These are phyloP conservation scores for Elysia chlorotica DNA, from an alignment of 1,140 invertebrate species.

Conservation along the genomic window DNA sequence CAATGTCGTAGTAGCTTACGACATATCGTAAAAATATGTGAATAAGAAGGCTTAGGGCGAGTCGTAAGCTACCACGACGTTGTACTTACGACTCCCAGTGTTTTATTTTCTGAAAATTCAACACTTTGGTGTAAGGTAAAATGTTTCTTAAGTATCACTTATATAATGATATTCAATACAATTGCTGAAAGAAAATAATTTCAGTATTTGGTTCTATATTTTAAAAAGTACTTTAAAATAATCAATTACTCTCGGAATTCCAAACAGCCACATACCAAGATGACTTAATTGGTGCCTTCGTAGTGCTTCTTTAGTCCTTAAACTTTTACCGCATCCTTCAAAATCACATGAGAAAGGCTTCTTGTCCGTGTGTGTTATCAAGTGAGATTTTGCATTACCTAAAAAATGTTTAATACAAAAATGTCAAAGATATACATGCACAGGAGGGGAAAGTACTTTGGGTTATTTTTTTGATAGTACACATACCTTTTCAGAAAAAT, in stretches of 20 bases:
- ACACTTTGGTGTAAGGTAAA: too few species aligned
- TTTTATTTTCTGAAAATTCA: too few species aligned
- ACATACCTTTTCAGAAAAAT: not conserved
- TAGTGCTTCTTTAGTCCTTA: constrained; percentile 46
- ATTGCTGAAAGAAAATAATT: too few species aligned
- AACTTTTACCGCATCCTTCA: constrained; percentile 85
- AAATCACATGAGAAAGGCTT: constrained; percentile 96
- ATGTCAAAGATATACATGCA: not conserved
- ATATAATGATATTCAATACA: too few species aligned
- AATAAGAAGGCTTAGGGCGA: not conserved
- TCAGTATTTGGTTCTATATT: too few species aligned
- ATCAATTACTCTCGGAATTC: too few species aligned
- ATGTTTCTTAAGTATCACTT: too few species aligned
- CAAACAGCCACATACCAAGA: constrained; percentile 44
- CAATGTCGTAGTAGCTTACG: too few species aligned
- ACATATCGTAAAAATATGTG: not conserved
- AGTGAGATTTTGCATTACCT: constrained; percentile 54
- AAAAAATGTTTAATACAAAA: constrained; percentile 18
- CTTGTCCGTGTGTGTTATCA: constrained; percentile 66
- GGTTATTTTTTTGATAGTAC: too few species aligned
- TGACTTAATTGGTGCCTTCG: constrained; percentile 45
- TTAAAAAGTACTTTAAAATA: too few species aligned
- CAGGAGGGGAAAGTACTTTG: not conserved
- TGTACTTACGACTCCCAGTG: too few species aligned
- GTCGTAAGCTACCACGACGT: not conserved